A percentile compares a stretch with the other conserved stretches of the same genome.
phyloP scores from a whole-genome alignment of 2,113 vertebrate genomes.

The Sylvicapra grimmia region DNA sequence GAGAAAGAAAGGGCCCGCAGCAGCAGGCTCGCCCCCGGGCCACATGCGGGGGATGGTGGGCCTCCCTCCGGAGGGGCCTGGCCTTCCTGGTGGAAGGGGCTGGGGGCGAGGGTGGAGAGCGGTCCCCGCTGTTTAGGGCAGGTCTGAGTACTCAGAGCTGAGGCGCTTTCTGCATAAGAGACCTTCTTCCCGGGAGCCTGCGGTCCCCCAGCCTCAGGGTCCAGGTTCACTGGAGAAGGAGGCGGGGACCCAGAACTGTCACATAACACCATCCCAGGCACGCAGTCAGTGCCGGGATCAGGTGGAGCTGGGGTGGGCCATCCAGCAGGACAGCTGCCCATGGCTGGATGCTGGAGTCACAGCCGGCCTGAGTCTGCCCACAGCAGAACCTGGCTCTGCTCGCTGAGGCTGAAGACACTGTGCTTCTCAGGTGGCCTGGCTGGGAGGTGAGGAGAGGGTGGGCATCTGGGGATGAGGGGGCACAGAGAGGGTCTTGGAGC shows the following conservation, averaged over 20 bases:
- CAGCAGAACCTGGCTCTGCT: neutral
- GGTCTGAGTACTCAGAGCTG: neutral
- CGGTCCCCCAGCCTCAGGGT: neutral
- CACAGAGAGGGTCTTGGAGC: rapidly evolving
- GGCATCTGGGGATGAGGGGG: rapidly evolving
- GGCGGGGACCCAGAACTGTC: neutral
- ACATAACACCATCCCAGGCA: rapidly evolving
- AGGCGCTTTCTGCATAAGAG: neutral
- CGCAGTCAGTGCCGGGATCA: neutral
- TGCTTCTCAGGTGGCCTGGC: neutral
- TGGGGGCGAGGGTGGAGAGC: neutral
- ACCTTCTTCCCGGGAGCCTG: neutral
- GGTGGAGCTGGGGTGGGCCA: neutral
- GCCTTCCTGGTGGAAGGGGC: too few relatives aligned
- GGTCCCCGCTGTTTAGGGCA: neutral
- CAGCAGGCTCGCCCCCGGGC: neutral
- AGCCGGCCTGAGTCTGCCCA: neutral
- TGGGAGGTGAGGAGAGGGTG: neutral
- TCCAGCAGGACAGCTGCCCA: neutral
- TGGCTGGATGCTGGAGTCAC: neutral
- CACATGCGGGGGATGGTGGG: neutral
- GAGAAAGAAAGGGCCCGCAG: neutral
- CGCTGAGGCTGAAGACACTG: neutral
- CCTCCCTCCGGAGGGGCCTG: neutral
- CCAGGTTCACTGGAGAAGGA: neutral